phyloP scores from a whole-genome alignment of 2,888 invertebrate genomes.

The Eudemis profundana region DNA sequence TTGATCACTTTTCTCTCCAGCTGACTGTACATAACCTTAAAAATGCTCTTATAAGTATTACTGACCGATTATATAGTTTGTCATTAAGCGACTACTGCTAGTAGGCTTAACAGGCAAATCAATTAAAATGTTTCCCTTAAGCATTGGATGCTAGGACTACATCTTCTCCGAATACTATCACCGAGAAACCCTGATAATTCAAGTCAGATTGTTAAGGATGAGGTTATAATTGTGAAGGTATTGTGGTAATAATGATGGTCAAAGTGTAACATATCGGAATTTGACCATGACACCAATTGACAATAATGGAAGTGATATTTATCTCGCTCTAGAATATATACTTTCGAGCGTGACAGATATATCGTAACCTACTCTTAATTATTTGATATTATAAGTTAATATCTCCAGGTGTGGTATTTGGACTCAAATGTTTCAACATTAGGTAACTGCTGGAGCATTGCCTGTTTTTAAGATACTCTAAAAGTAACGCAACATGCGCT shows the following conservation, averaged over 20 bases:
- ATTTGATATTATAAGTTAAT: neutral
- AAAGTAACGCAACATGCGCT: neutral
- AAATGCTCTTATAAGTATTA: conserved; percentile 23
- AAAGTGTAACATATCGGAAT: conserved; percentile 1
- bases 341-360: neutral
- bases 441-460: neutral
- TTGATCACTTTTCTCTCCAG: neutral
- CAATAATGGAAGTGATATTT: neutral
- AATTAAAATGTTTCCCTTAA: conserved; percentile 18
- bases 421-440: neutral
- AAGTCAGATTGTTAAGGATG: conserved; percentile 27
- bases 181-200: conserved; percentile 28
- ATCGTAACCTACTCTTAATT: neutral
- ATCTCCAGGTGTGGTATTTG: neutral
- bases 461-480: neutral
- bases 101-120: conserved; percentile 24
- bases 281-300: conserved; percentile 7
- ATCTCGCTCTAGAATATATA: neutral
- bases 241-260: neutral
- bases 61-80: conserved; percentile 33
- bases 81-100: conserved; percentile 24
- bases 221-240: neutral
- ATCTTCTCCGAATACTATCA: conserved; percentile 11
- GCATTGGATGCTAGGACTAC: conserved; percentile 27
- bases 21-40: conserved; percentile 2